phyloP scores from a whole-genome alignment of 2,888 invertebrate genomes.

The Micropterix aruncella region DNA sequence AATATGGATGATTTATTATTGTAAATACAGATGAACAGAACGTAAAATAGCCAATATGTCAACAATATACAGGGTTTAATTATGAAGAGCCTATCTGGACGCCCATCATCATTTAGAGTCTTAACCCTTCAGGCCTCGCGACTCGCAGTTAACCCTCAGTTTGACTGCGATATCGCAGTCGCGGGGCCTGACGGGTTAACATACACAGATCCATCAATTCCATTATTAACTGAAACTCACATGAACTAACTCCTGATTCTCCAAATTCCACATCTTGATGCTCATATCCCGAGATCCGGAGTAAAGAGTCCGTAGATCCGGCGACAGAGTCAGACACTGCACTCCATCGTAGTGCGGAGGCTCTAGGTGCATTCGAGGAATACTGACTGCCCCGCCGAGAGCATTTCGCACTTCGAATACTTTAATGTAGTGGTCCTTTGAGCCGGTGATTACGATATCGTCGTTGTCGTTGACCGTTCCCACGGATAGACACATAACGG shows the following conservation, averaged over 20 bases:
- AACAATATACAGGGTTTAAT: too few species aligned
- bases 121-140: too few species aligned
- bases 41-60: too few species aligned
- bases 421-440: slow-evolving; percentile 70
- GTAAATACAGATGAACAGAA: too few species aligned
- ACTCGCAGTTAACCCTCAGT: too few species aligned
- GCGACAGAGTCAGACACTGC: slow-evolving; percentile 57
- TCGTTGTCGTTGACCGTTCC: slow-evolving; percentile 31
- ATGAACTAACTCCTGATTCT: slow-evolving; percentile 40
- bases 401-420: slow-evolving; percentile 27
- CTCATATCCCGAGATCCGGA: slow-evolving; percentile 77
- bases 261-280: slow-evolving; percentile 72
- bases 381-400: slow-evolving; percentile 28
- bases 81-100: too few species aligned
- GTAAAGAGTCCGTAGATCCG: slow-evolving; percentile 44
- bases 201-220: too few species aligned
- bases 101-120: too few species aligned
- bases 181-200: too few species aligned
- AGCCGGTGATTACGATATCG: slow-evolving; percentile 63
- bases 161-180: too few species aligned
- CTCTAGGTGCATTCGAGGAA: slow-evolving; percentile 50
- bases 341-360: slow-evolving; percentile 89
- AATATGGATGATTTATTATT: too few species aligned
- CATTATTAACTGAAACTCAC: slow-evolving; percentile 18
- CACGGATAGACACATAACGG: slow-evolving; percentile 70